A percentile compares a stretch with the other conserved stretches of the same genome.
Evolutionary conservation across 2,888 invertebrate genomes (phyloP).

Genomic region (Melanophora roralis): DNA sequence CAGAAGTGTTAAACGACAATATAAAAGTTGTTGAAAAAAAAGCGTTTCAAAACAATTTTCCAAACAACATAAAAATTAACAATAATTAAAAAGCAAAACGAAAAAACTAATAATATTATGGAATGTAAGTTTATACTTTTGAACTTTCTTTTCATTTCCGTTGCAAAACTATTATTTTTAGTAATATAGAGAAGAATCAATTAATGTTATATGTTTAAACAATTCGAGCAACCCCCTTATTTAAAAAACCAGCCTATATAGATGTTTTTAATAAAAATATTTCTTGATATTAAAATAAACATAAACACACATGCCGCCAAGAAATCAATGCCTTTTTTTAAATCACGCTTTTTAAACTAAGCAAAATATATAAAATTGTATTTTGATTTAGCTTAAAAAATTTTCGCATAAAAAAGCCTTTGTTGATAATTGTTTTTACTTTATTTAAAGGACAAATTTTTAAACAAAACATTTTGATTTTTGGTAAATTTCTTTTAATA

Average conservation of each 20-base stretch:
- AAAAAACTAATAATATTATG: slow-evolving; percentile 48
- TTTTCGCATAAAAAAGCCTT: slow-evolving; percentile 40
- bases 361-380: slow-evolving; percentile 52
- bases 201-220: slow-evolving; percentile 9
- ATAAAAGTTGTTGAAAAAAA: slow-evolving; percentile 7
- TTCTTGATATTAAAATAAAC: slow-evolving; percentile 57
- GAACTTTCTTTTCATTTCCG: neutral
- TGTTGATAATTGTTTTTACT: slow-evolving; percentile 21
- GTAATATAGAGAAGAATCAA: slow-evolving; percentile 56
- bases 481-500: neutral
- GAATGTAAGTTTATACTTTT: neutral
- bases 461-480: slow-evolving; percentile 60
- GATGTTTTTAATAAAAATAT: neutral
- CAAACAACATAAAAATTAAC: slow-evolving; percentile 2
- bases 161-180: slow-evolving; percentile 2
- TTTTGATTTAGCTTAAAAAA: too few species aligned
- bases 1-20: slow-evolving; percentile 32
- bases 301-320: slow-evolving; percentile 83
- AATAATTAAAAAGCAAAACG: slow-evolving; percentile 10
- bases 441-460: slow-evolving; percentile 18
- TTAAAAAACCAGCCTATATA: neutral
- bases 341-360: slow-evolving; percentile 47
- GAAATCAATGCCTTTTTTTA: slow-evolving; percentile 84
- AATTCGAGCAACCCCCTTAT: neutral
- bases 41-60: neutral